phyloP scores from a whole-genome alignment of 2,888 invertebrate species.

The Leuctra nigra region DNA sequence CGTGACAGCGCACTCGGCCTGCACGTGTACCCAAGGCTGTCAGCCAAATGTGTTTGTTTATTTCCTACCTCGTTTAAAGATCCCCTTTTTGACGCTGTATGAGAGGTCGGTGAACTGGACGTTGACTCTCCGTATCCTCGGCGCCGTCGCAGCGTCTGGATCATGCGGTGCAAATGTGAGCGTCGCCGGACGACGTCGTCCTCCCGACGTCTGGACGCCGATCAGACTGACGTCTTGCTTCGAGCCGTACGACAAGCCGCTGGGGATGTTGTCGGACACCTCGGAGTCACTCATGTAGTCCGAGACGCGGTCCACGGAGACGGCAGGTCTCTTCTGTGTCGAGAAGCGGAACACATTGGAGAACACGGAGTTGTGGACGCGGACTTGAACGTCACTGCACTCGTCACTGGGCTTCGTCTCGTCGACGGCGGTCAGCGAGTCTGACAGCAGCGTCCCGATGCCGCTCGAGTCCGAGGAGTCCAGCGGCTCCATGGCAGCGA shows the following conservation, averaged over 20 bases:
- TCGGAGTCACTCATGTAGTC: conserved; percentile 15
- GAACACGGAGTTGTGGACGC: too few relatives aligned
- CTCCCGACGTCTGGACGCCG: not conserved
- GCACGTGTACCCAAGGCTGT: too few relatives aligned
- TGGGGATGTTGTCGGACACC: conserved; percentile 10
- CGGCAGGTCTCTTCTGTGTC: not conserved
- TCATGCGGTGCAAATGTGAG: not conserved
- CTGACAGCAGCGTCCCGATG: not conserved
- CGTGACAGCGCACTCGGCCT: too few relatives aligned
- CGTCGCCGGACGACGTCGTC: not conserved
- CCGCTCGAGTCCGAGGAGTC: not conserved
- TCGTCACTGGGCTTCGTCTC: too few relatives aligned
- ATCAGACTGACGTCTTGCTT: conserved; percentile 4
- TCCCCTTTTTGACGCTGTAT: conserved; percentile 55
- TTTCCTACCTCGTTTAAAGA: conserved; percentile 51
- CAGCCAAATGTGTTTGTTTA: too few relatives aligned
- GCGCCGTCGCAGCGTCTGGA: not conserved
- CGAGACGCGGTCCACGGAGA: not conserved
- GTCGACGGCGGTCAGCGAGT: too few relatives aligned
- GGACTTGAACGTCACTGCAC: too few relatives aligned
- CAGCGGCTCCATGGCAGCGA: not conserved
- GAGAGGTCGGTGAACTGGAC: conserved; percentile 60
- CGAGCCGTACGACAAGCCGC: conserved; percentile 10
- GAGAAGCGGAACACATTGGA: too few relatives aligned
- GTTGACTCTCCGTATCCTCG: conserved; percentile 40